Evolutionary conservation across 2,113 vertebrate genomes (phyloP), one percentile per base, ranked within the genome.

Genomic region (Chaenogobius annularis): DNA sequence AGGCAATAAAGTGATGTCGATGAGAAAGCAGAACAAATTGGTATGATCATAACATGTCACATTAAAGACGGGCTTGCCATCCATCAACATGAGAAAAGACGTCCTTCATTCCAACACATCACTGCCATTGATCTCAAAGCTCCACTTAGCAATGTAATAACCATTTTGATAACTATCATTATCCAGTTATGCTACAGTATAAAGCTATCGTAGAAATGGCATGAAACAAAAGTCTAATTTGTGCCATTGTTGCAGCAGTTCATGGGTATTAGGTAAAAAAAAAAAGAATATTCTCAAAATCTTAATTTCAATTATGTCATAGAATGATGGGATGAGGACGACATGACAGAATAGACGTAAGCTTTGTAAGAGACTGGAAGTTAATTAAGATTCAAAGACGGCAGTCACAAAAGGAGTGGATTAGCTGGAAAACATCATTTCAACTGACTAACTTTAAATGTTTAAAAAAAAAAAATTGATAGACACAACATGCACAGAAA

Each of bases 41-140:
- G 91, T 91, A 88, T 87, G 90, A 93, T 92, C 85, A 85, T 90
- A 91, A 91, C 83, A 74, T 79, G 89, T 91, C 90, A 84, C 87
- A 87, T 91, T 90, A 88, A 88, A 83, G 87, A 88, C 84, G 55
- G 73, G 65, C 61, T 80, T 70, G 86, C 86, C 86, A 89, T 93
- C 92, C 83, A 84, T 92, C 92, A 93, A 37, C 64, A 55, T 91
- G 90, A 92, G 86, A 85, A 91, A 91, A 88, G 77, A 82, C 83
- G 69, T 69, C 76, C 79, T 83, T 80, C 81, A 67, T 63, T 68
- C 76, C 10, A 70, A 74, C 78, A 46, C 83, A 67, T 63, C 72
- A 63, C 72, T 2, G 73, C 66, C 80, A 85, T 87, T 85, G 86
- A 85, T 85, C 85, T 85, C 85, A 72, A 87, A 74, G 85, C 86